These are phyloP conservation scores for Epizoanthus scotinus DNA, from an alignment of 92 coral and sea anemone genomes.

Conservation along the genomic window DNA sequence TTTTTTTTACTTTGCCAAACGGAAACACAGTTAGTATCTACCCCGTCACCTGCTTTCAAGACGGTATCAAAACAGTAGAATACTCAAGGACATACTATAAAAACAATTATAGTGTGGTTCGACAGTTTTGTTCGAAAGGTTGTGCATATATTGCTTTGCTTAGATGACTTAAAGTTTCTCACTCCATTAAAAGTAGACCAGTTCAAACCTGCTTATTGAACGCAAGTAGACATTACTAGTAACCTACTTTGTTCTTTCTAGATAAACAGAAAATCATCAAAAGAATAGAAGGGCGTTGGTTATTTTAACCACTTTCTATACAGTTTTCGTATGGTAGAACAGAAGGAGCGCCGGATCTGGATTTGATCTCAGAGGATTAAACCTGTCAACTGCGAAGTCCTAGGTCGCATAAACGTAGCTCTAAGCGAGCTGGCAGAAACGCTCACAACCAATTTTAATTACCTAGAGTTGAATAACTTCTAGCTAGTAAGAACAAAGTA, in stretches of 20 bases:
- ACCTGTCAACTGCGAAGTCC: background rate
- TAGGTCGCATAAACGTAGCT: background rate
- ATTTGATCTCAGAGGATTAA: background rate
- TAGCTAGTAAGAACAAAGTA: no score
- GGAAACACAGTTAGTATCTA: constrained; percentile 31
- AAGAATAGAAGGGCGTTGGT: background rate
- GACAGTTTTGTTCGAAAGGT: background rate
- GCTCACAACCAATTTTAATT: background rate
- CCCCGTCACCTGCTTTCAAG: background rate
- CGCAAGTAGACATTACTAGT: background rate
- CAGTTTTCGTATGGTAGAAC: background rate
- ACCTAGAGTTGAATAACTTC: no score
- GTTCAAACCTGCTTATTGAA: background rate
- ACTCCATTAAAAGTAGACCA: background rate
- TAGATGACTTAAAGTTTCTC: constrained; percentile 9
- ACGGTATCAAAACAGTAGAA: background rate
- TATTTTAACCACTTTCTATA: no score
- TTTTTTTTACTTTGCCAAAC: constrained; percentile 15
- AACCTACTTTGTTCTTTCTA: constrained; percentile 8
- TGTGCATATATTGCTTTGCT: constrained; percentile 38
- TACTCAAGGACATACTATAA: constrained; percentile 48
- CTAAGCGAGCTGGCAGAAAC: background rate
- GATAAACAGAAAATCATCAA: background rate
- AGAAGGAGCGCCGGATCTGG: background rate
- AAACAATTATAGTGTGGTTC: constrained; percentile 2